Percentiles rank a stretch among this genome's conserved stretches.
These are phyloP conservation scores for Venustaconcha ellipsiformis DNA, from an alignment of 1,140 invertebrate genomes.

Conservation along the genomic window DNA sequence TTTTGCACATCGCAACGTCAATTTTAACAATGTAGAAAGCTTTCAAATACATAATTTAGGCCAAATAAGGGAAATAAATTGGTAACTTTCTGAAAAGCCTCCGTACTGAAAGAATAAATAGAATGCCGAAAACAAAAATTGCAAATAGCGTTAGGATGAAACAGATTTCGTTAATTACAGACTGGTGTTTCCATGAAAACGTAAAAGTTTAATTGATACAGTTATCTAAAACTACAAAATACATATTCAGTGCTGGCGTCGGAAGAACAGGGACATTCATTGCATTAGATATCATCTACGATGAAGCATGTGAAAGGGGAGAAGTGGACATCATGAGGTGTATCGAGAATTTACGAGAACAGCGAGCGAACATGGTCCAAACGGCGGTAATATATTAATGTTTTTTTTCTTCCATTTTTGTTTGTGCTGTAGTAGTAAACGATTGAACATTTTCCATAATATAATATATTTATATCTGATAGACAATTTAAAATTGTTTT, in stretches of 20 bases:
- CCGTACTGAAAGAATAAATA: neutral
- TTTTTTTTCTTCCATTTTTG: no score
- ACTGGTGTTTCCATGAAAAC: neutral
- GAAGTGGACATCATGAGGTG: slow-evolving; percentile 53
- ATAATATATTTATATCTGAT: no score
- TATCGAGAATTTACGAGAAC: slow-evolving; percentile 53
- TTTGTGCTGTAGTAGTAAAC: no score
- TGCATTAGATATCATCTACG: slow-evolving; percentile 55
- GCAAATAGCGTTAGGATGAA: neutral
- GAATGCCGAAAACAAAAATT: no score
- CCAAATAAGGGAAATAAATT: neutral
- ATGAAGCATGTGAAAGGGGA: slow-evolving; percentile 42
- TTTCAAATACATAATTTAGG: no score
- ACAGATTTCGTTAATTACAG: neutral
- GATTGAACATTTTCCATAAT: no score
- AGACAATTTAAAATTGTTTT: no score
- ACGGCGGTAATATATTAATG: slow-evolving; percentile 44
- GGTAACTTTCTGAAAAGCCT: neutral
- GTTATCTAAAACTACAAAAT: neutral
- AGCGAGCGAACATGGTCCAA: slow-evolving; percentile 65
- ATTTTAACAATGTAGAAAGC: no score
- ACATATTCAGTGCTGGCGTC: slow-evolving; percentile 59
- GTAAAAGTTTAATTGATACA: neutral
- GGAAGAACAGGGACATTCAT: slow-evolving; percentile 66
- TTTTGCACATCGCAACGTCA: no score